Evolutionary conservation across 2,888 invertebrate species (phyloP), one percentile per base, ranked within the genome.

Genomic region (Dorcus hopei): DNA sequence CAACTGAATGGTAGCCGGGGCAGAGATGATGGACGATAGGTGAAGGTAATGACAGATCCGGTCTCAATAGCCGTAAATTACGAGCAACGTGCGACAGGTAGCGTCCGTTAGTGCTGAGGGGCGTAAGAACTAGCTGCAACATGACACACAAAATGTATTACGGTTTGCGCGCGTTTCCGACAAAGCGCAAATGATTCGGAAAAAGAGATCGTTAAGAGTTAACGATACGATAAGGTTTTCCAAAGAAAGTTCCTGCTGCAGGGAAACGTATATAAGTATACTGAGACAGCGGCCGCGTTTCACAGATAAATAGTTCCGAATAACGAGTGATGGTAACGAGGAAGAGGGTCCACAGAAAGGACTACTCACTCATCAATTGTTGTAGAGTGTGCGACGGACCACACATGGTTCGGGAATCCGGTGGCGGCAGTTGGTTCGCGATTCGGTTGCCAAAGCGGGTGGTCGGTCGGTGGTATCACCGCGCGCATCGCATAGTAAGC

Each of bases 201-300:
- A 74, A 72, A 72, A 68, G 68, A 71, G 74, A 72, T 74, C 74
- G 71, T 75, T 75, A 74, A 67, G 26, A 70, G 72, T 71, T 74
- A 75, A 75, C 73, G 73, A 73, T 70, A 71, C 74, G 74, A 74
- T 74, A 74, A 72, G 71, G 58, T n/a, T 45, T 33, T 33, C 26
- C 3, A 33, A 33, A 33, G 26, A 33, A 33, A 33, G 26, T n/a
- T n/a, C n/a, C 26, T 33, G 26, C 3, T 33, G 26, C 6, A 33
- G 26, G 26, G 26, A 33, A 33, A 33, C 19, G 19, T 19, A 3
- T 2, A 19, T 19, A 19, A 1, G 19, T 19, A 19, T 2, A 19
- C 26, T 53, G 59, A 66, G 61, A 67, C 65, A 62, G 66, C 64
- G 63, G 69, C 64, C 64, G 63, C 64, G 68, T 49, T 54, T 54